Evolutionary conservation across 2,888 invertebrate species (phyloP), one percentile per base, ranked within the genome.

Genomic region (Fabriciana adippe): DNA sequence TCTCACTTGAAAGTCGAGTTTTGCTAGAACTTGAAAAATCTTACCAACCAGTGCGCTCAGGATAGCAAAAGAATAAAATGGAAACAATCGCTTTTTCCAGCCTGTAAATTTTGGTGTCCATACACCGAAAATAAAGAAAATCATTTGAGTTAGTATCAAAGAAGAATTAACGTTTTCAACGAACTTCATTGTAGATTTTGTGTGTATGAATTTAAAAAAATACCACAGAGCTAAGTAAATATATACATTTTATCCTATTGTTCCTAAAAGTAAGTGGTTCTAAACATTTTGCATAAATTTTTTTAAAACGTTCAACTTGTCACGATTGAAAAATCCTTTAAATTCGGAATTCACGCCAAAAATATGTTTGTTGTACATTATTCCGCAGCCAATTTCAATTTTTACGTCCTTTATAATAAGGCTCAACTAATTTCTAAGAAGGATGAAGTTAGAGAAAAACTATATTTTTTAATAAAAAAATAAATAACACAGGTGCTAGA

Each of bases 1-100:
- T n/a, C n/a, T n/a, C 18, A 18, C 18, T 18, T 18, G 70, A 93
- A 93, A 11, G 89, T 85, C 14, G 78, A 53, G 21, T 14, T 18
- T 6, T 53, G 16, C 5, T 21, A 2, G 21, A 53, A 15, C 14
- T n/a, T 41, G 54, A 3, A 48, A 45, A 13, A 65, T 41, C 73
- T 71, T 70, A 75, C 76, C 75, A 6, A 65, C 47, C 0, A 72
- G 18, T 41, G 68, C 70, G 26, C 70, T 66, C 15, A 61, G 67
- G n/a, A 65, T 60, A 3, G 71, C 1, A 64, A 71, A 18, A 0
- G 68, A 70, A 66, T 74, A 75, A n/a, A 72, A 2, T 56, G 50
- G 62, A 35, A 66, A 73, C 1, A 74, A 18, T 0, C 45, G 14
- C 54, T 67, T 56, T 65, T 35, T 56, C 21, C n/a, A 51, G 4